phyloP scores from a whole-genome alignment of 2,797 vertebrate genomes.

The Gymnoscopelus braueri region DNA sequence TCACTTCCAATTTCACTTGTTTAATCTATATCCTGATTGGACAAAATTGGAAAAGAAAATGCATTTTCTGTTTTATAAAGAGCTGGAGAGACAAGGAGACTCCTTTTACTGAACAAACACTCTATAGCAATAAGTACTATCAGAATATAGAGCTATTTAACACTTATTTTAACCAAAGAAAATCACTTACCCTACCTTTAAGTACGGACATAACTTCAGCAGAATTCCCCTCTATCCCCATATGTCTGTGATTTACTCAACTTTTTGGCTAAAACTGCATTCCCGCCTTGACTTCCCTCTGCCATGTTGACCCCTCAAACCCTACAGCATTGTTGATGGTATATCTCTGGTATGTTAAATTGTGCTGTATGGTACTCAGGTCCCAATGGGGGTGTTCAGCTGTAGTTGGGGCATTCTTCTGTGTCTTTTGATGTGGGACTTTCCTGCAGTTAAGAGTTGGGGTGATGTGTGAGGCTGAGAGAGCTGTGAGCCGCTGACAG shows the following conservation, averaged over 20 bases:
- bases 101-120: too few relatives aligned
- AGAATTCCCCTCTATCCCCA: neutral
- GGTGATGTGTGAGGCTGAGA: conserved; percentile 45
- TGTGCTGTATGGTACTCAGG: conserved; percentile 74
- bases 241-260: conserved; percentile 9
- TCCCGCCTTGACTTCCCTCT: conserved; percentile 14
- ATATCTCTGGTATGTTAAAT: conserved; percentile 66
- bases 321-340: conserved; percentile 26
- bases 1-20: too few relatives aligned
- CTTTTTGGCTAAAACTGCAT: conserved; percentile 18
- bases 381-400: conserved; percentile 73
- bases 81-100: too few relatives aligned
- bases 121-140: too few relatives aligned
- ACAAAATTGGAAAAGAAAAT: too few relatives aligned
- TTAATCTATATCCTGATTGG: too few relatives aligned
- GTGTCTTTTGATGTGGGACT: conserved; percentile 74
- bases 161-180: too few relatives aligned
- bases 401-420: conserved; percentile 80
- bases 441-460: conserved; percentile 40
- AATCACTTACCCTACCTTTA: too few relatives aligned
- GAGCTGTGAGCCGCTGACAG: conserved; percentile 13
- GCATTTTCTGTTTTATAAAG: too few relatives aligned
- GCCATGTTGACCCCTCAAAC: conserved; percentile 9
- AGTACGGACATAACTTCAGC: neutral
- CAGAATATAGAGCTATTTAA: too few relatives aligned